Conservation (phyloP, 2,797 vertebrate species). For the Rhynchonycteris naso region DNA sequence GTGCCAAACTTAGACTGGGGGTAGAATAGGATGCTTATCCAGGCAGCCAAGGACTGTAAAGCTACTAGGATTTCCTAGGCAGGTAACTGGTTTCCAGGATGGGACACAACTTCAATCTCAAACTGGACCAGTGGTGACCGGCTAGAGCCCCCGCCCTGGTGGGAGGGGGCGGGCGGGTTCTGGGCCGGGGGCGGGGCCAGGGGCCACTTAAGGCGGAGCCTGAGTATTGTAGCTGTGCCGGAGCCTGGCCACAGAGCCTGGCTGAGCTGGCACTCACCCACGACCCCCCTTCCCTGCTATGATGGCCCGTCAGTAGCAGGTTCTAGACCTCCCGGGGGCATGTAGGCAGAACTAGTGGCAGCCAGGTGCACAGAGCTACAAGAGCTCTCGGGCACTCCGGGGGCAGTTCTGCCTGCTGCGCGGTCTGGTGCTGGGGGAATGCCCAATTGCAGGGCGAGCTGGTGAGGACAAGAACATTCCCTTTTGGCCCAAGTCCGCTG, state of each 20-base stretch:
- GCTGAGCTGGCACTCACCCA: slow-evolving; percentile 72
- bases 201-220: slow-evolving; percentile 77
- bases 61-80: slow-evolving; percentile 67
- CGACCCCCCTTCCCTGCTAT: slow-evolving; percentile 74
- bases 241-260: slow-evolving; percentile 58
- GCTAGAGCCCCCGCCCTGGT: slow-evolving; percentile 63
- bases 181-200: slow-evolving; percentile 76
- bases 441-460: slow-evolving; percentile 66
- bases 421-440: slow-evolving; percentile 79
- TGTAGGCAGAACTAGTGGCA: slow-evolving; percentile 45
- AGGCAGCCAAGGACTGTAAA: slow-evolving; percentile 53
- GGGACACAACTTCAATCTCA: slow-evolving; percentile 49
- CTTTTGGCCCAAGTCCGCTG: slow-evolving; percentile 31
- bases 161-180: slow-evolving; percentile 70
- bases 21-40: slow-evolving; percentile 66
- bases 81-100: slow-evolving; percentile 70
- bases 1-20: slow-evolving; percentile 59
- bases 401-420: slow-evolving; percentile 89
- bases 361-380: slow-evolving; percentile 66
- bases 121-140: slow-evolving; percentile 47
- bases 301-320: slow-evolving; percentile 67
- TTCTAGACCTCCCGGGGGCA: slow-evolving; percentile 24
- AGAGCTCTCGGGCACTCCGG: slow-evolving; percentile 84
- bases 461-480: slow-evolving; percentile 49
- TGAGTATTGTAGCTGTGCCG: slow-evolving; percentile 43